These are phyloP conservation scores for Malthinus seriepunctatus DNA, from an alignment of 2,888 invertebrate species.

Conservation along the genomic window DNA sequence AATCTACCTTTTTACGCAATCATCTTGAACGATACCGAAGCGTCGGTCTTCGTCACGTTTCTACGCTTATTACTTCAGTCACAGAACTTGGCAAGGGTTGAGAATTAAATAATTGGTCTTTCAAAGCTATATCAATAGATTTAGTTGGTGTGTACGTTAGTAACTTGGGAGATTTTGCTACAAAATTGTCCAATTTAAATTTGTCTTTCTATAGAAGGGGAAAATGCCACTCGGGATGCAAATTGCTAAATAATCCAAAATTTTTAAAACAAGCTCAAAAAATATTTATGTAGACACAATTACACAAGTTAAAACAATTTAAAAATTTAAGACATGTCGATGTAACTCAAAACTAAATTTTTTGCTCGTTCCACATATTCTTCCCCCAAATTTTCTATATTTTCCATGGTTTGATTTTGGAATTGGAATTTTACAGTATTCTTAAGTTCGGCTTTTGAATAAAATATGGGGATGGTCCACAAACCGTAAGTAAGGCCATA, in stretches of 20 bases:
- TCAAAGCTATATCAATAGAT: slow-evolving; percentile 16
- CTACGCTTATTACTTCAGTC: slow-evolving; percentile 30
- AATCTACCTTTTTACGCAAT: slow-evolving; percentile 7
- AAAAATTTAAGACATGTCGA: not conserved
- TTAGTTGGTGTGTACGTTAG: slow-evolving; percentile 5
- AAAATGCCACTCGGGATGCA: too few species aligned
- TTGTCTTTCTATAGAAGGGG: too few species aligned
- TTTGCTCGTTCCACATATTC: not conserved
- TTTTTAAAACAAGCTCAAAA: too few species aligned
- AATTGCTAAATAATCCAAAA: not conserved
- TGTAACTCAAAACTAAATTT: not conserved
- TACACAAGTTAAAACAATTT: not conserved
- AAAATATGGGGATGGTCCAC: not conserved
- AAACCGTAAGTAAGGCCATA: not conserved
- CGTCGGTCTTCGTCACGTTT: slow-evolving; percentile 33
- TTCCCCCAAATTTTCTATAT: not conserved
- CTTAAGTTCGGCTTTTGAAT: not conserved
- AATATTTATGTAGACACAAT: too few species aligned
- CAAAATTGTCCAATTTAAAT: too few species aligned
- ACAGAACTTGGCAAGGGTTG: slow-evolving; percentile 31
- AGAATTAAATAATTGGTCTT: slow-evolving; percentile 33
- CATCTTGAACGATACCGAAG: slow-evolving; percentile 22
- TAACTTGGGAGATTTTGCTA: not conserved
- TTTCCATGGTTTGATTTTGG: too few species aligned
- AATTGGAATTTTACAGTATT: too few species aligned